Base-by-base conservation (phyloP, 2,797 vertebrate genomes). In the Takifugu rubripes region DNA sequence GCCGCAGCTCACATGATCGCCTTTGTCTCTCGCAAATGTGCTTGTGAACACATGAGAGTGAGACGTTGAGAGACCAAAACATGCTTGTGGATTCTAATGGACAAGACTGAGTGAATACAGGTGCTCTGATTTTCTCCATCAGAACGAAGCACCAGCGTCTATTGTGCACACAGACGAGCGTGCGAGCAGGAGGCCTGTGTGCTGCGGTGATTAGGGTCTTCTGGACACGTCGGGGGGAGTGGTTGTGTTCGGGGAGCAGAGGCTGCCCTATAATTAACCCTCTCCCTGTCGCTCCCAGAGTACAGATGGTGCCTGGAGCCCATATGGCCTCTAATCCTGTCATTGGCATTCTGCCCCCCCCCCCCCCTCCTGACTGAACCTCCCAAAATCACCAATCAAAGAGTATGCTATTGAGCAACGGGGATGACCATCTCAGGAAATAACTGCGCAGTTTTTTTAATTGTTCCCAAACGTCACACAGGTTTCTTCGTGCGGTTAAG, bases 271-370 rank as follows among this genome's bases (percentile, higher is more conserved):
- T 92, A 92, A 92, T 92, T 92, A 92, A 91, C 92, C 91, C 89
- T 93, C 89, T 92, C 90, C 70, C 88, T 88, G 79, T 89, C 87
- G 83, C 91, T 90, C 85, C 88, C 85, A 91, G 87, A 89, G 84
- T 92, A 87, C 92, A 93, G 91, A 93, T 93, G 91, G 91, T 91
- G 89, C 89, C 89, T 90, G 80, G 78, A 88, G 89, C 83, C 91
- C 92, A 92, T 93, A 93, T 92, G 92, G 91, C 87, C 87, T 88
- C 87, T 92, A 93, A 93, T 93, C 91, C 91, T 84, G 84, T 91
- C 90, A 92, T 89, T 92, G 92, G 89, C 90, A 92, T 93, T 91
- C 90, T 89, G 82, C 79, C 82, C 79, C 74, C 56, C 72, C 68
- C 77, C 54, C 64, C 74, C 54, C 77, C 70, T n/a, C n/a, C n/a